phyloP scores from a whole-genome alignment of 1,140 invertebrate species.

The Pogonognathellus flavescens region DNA sequence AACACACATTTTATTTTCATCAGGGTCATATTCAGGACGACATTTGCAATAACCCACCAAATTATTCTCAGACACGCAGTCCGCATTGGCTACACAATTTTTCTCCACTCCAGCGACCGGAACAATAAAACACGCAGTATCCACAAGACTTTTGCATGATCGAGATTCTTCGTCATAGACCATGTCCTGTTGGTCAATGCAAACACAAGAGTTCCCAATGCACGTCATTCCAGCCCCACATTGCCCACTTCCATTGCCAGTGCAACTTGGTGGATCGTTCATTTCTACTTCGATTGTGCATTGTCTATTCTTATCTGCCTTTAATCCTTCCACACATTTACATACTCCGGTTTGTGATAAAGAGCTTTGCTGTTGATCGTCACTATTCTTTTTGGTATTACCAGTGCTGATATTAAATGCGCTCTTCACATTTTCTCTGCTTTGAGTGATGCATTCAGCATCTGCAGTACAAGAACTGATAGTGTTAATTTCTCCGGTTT shows the following conservation, averaged over 20 bases:
- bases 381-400: no score
- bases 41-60: not conserved
- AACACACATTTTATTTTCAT: not conserved
- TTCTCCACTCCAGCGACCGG: not conserved
- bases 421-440: not conserved
- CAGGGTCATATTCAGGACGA: not conserved
- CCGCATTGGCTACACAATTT: not conserved
- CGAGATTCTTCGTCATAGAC: not conserved
- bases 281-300: not conserved
- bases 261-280: not conserved
- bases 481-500: not conserved
- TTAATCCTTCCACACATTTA: not conserved
- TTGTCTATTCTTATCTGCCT: not conserved
- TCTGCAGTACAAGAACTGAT: not conserved
- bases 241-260: not conserved
- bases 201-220: not conserved
- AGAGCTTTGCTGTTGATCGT: not conserved
- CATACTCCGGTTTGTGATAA: not conserved
- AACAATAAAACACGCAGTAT: not conserved
- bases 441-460: not conserved
- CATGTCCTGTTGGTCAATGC: not conserved
- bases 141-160: constrained; percentile 21
- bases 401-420: no score
- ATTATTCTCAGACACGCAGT: not conserved
- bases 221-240: constrained; percentile 7